A percentile compares a stretch with the other conserved stretches of the same genome.
phyloP scores from a whole-genome alignment of 2,113 vertebrate species.

The Takifugu bimaculatus region DNA sequence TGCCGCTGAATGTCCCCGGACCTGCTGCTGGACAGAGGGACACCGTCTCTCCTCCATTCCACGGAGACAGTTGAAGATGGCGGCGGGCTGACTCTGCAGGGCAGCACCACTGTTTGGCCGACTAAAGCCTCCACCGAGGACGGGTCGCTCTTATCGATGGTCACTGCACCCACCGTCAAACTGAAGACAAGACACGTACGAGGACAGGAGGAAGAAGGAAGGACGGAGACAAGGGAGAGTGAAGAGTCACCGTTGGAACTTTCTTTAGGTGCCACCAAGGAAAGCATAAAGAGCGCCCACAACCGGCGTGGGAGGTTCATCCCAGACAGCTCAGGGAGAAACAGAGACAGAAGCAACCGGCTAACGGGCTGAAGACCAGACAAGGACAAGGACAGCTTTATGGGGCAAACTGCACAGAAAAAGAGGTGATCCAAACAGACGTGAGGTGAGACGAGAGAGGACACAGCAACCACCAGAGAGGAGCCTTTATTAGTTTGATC shows the following conservation, averaged over 20 bases:
- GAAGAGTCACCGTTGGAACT: constrained; percentile 59
- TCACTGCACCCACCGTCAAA: constrained; percentile 71
- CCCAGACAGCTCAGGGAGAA: constrained; percentile 14
- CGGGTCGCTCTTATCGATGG: constrained; percentile 76
- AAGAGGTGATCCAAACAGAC: neutral
- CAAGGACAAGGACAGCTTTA: constrained; percentile 18
- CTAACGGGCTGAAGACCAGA: neutral
- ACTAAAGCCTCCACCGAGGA: constrained; percentile 75
- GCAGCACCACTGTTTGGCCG: constrained; percentile 82
- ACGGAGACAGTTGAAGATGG: constrained; percentile 66
- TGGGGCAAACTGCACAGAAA: neutral
- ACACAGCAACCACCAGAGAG: constrained; percentile 41
- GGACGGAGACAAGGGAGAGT: neutral
- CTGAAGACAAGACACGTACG: constrained; percentile 41
- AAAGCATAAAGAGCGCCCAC: constrained; percentile 67
- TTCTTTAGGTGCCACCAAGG: constrained; percentile 42
- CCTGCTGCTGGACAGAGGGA: constrained; percentile 77
- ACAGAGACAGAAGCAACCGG: neutral
- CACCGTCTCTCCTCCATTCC: constrained; percentile 84
- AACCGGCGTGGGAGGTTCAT: constrained; percentile 33
- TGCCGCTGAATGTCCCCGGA: constrained; percentile 42
- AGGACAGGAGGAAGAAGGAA: neutral
- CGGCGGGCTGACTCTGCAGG: constrained; percentile 76
- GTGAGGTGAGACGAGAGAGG: constrained; percentile 2
- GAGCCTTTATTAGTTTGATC: constrained; percentile 70